Evolutionary conservation across 2,113 vertebrate genomes (phyloP), one percentile per base, ranked within the genome.

Genomic region (Dissostichus mawsoni): DNA sequence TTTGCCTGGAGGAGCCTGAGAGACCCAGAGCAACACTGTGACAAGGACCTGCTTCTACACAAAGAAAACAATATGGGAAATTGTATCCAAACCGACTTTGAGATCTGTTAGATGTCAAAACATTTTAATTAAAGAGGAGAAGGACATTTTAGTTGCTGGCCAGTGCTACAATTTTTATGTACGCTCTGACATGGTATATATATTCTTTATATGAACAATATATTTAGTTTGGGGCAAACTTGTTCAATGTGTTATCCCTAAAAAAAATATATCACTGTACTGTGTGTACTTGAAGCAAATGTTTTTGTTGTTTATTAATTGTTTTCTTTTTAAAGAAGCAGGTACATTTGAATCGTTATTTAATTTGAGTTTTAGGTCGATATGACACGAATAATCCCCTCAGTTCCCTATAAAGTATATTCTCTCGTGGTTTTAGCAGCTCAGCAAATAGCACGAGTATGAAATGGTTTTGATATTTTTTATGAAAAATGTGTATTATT

Each of bases 11-110:
- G 78, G 80, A 70, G 56, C 76, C 83, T 58, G 68, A 23, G 80
- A 81, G 70, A 86, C 83, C 87, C 13, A 6, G 69, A 69, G 73
- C 63, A 71, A 76, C 85, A 33, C 81, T 74, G 74, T 74, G 77
- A 76, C 82, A 81, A 77, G 23, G 70, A 83, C 66, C 64, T 9
- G 65, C 76, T 62, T 41, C 80, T 69, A 72, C 47, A 5, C 8
- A 52, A 67, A 66, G 57, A 74, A 56, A 75, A 68, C 16, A 7
- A 69, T 74, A 78, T 67, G 67, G 44, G 59, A 53, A 68, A 62
- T 18, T 45, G 1, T 23, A 76, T 82, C 66, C 61, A 41, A 88
- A 77, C 69, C 73, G 85, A 78, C 81, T 80, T 58, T 61, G 20
- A 57, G 50, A 82, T 82, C 64, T 82, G 74, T 48, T 9, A 8